A percentile compares a stretch with the other conserved stretches of the same genome.
These are phyloP conservation scores for Melanostigma gelatinosum DNA, from an alignment of 2,113 vertebrate species.

Conservation along the genomic window DNA sequence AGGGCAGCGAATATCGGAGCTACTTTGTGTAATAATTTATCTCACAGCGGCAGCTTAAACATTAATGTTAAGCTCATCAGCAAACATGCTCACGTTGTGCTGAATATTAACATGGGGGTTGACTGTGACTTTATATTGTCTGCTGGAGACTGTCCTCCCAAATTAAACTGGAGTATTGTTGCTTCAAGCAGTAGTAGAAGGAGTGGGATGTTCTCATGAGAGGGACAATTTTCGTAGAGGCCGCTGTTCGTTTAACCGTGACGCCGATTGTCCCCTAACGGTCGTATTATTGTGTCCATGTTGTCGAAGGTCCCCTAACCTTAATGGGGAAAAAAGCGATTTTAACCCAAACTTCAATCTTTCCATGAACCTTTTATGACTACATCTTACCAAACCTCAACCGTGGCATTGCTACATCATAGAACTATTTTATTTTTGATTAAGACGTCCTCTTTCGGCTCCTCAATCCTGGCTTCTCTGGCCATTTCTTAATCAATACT, in stretches of 20 bases:
- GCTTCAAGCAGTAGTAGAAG: neutral
- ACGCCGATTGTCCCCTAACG: neutral
- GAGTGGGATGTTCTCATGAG: neutral
- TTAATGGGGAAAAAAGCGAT: neutral
- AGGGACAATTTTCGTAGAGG: neutral
- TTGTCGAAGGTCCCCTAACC: neutral
- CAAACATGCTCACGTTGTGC: slow-evolving; percentile 25
- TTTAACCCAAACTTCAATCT: neutral
- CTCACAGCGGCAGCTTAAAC: slow-evolving; percentile 44
- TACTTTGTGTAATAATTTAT: slow-evolving; percentile 32
- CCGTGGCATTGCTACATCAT: neutral
- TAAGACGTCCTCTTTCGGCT: slow-evolving; percentile 23
- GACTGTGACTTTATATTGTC: neutral
- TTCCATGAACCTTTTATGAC: neutral
- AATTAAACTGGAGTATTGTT: neutral
- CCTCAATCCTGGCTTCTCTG: slow-evolving; percentile 29
- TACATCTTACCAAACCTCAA: neutral
- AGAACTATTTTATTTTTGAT: neutral
- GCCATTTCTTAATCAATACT: slow-evolving; percentile 34
- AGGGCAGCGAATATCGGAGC: slow-evolving; percentile 7
- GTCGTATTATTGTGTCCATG: neutral
- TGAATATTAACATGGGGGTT: slow-evolving; percentile 15
- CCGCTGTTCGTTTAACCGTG: neutral
- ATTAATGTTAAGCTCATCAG: slow-evolving; percentile 42
- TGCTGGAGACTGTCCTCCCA: neutral